Conservation (phyloP, 2,888 invertebrate genomes). For the Seladonia tumulorum region DNA sequence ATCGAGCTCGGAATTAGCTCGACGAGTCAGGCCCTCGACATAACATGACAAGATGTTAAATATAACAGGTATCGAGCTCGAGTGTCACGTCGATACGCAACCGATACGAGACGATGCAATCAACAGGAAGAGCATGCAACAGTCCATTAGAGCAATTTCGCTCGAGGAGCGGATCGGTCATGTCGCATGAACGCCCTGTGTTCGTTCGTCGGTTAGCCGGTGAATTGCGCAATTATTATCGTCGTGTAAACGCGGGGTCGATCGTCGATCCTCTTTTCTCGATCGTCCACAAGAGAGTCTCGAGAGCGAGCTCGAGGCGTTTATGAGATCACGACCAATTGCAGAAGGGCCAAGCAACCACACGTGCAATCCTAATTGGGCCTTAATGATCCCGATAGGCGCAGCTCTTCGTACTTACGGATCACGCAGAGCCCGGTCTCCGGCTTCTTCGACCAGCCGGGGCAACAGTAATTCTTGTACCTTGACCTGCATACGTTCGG, state of each 20-base stretch:
- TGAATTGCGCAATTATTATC: slow-evolving; percentile 65
- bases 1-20: background rate
- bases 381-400: background rate
- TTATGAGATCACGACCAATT: slow-evolving; percentile 53
- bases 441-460: slow-evolving; percentile 92
- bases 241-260: slow-evolving; percentile 39
- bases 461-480: slow-evolving; percentile 92
- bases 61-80: slow-evolving; percentile 2
- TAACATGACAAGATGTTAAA: background rate
- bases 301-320: slow-evolving; percentile 14
- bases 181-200: slow-evolving; percentile 55
- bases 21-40: background rate
- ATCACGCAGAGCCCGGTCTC: slow-evolving; percentile 91
- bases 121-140: slow-evolving; percentile 72
- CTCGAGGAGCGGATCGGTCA: slow-evolving; percentile 57
- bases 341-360: background rate
- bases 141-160: slow-evolving; percentile 72
- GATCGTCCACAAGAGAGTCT: slow-evolving; percentile 34
- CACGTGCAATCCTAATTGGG: slow-evolving; percentile 20
- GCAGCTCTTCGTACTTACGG: slow-evolving; percentile 88
- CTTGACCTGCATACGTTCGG: slow-evolving; percentile 93
- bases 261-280: slow-evolving; percentile 31
- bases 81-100: slow-evolving; percentile 31
- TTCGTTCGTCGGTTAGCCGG: slow-evolving; percentile 56
- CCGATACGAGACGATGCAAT: slow-evolving; percentile 64